Percentiles rank a stretch among this genome's conserved stretches.
phyloP scores from a whole-genome alignment of 2,888 invertebrate genomes.

The Clostera curtula region DNA sequence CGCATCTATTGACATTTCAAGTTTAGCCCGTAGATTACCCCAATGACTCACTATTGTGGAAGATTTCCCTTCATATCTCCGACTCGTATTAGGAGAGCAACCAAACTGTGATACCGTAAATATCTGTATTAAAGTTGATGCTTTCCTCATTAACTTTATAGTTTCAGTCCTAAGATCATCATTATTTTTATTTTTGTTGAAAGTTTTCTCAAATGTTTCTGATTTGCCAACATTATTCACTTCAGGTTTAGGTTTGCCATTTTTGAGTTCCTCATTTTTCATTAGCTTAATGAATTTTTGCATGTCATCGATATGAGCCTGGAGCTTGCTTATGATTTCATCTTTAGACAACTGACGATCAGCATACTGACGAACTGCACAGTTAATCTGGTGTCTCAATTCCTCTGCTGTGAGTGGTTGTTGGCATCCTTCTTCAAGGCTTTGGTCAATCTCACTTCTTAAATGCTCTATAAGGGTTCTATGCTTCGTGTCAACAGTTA shows the following conservation, averaged over 20 bases:
- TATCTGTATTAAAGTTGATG: constrained; percentile 92
- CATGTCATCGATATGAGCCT: constrained; percentile 97
- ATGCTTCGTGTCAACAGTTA: constrained; percentile 89
- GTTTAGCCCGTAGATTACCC: constrained; percentile 94
- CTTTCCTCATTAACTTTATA: constrained; percentile 87
- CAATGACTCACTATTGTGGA: constrained; percentile 93
- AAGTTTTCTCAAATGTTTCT: constrained; percentile 54
- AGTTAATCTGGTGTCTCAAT: constrained; percentile 90
- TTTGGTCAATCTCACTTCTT: constrained; percentile 87
- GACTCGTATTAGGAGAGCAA: constrained; percentile 83
- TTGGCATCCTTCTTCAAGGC: constrained; percentile 86
- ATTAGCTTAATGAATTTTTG: constrained; percentile 97
- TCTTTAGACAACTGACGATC: constrained; percentile 97
- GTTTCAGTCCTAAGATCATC: constrained; percentile 75
- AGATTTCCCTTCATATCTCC: constrained; percentile 87
- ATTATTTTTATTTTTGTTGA: constrained; percentile 47
- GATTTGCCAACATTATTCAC: constrained; percentile 39
- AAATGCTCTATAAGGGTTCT: constrained; percentile 92
- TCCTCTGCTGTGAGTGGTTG: constrained; percentile 86
- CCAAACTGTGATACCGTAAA: constrained; percentile 94
- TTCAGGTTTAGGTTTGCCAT: constrained; percentile 34
- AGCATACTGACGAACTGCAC: constrained; percentile 92
- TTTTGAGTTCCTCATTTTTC: constrained; percentile 82
- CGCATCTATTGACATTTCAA: constrained; percentile 91
- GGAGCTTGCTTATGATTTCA: constrained; percentile 94